A percentile compares a stretch with the other conserved stretches of the same genome.
Evolutionary conservation across 2,888 invertebrate species (phyloP).

Genomic region (Pristionchus mayeri): DNA sequence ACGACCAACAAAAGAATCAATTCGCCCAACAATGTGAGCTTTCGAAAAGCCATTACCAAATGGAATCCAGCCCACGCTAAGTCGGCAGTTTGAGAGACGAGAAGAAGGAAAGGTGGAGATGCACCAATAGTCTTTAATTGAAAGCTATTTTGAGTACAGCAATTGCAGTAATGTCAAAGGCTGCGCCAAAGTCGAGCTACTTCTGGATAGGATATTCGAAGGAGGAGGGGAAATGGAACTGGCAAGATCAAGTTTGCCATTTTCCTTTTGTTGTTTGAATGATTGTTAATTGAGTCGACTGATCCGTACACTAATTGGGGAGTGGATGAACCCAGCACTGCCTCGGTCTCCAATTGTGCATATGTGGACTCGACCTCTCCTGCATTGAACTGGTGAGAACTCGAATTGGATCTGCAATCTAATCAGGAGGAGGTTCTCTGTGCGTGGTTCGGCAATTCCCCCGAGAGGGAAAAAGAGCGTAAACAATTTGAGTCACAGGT

Average conservation of each 20-base stretch:
- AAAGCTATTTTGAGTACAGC: background rate
- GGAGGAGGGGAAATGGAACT: background rate
- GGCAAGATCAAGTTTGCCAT: background rate
- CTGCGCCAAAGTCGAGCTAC: background rate
- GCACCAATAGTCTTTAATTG: too few species aligned
- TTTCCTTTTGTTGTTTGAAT: background rate
- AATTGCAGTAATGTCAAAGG: background rate
- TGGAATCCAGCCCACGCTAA: too few species aligned
- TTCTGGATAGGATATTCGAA: slow-evolving; percentile 12
- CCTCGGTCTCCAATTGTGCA: background rate
- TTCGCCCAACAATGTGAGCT: background rate
- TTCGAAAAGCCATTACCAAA: too few species aligned
- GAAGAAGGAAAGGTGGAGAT: too few species aligned
- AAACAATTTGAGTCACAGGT: too few species aligned
- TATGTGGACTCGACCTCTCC: background rate
- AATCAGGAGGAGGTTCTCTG: too few species aligned
- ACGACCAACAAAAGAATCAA: background rate
- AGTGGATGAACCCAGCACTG: background rate
- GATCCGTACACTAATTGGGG: background rate
- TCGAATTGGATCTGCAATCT: too few species aligned
- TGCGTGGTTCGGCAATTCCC: too few species aligned
- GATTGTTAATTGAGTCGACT: background rate
- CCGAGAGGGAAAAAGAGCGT: too few species aligned
- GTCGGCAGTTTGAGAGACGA: too few species aligned
- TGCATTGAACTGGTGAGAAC: background rate